These are phyloP conservation scores for Sarcophaga bullata DNA, from an alignment of 1,140 invertebrate species.

Conservation along the genomic window DNA sequence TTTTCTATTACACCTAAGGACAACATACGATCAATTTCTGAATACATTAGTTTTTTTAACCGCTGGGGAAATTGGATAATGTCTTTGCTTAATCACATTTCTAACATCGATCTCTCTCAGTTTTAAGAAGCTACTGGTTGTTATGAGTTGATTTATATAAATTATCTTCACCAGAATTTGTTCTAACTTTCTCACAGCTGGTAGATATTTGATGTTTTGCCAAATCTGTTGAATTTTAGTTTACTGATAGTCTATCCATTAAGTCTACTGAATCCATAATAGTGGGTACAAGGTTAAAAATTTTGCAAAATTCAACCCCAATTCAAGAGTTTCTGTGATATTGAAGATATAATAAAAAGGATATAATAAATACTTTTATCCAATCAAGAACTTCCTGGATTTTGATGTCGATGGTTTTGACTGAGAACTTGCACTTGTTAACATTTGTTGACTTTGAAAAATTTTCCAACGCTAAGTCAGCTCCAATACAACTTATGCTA, in stretches of 20 bases:
- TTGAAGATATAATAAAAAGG: slow-evolving; percentile 9
- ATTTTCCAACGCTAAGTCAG: neutral
- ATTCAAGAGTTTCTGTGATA: slow-evolving; percentile 22
- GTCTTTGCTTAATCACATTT: slow-evolving; percentile 53
- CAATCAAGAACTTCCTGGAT: slow-evolving; percentile 4
- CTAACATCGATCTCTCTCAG: slow-evolving; percentile 54
- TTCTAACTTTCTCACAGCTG: neutral
- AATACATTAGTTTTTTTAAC: slow-evolving; percentile 43
- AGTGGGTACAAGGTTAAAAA: slow-evolving; percentile 11
- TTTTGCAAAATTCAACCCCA: slow-evolving; percentile 32
- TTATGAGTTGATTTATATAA: neutral
- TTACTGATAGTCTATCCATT: neutral
- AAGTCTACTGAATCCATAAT: neutral
- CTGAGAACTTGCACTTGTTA: neutral
- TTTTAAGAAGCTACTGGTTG: no score
- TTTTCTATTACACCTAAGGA: no score
- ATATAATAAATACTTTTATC: neutral
- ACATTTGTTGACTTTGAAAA: neutral
- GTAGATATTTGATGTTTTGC: neutral
- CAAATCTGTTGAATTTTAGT: neutral
- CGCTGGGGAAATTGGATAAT: slow-evolving; percentile 51
- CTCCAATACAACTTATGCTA: slow-evolving; percentile 17
- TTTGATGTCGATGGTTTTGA: neutral
- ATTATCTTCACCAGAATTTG: neutral
- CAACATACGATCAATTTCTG: no score